Conservation (phyloP, 2,797 vertebrate genomes). For the Hyperoplus immaculatus region DNA sequence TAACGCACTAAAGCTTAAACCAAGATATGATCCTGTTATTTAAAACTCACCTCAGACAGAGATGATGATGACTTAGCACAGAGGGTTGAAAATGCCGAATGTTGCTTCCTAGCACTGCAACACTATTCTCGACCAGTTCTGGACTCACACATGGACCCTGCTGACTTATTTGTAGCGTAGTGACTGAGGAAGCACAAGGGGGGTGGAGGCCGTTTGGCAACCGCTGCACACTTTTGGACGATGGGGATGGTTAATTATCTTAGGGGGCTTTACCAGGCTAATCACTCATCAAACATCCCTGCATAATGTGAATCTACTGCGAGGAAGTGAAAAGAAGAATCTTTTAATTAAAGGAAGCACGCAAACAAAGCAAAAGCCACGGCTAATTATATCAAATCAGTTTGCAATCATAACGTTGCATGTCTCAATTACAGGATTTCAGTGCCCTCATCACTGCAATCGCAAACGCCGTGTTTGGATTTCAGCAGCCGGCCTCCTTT, state of each 20-base stretch:
- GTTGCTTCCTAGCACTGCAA: not conserved
- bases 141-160: not conserved
- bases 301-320: constrained; percentile 58
- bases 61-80: not conserved
- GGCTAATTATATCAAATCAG: constrained; percentile 81
- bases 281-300: constrained; percentile 72
- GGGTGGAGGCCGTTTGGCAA: constrained; percentile 35
- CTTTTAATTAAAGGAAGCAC: constrained; percentile 77
- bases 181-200: not conserved
- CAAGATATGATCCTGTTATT: constrained; percentile 21
- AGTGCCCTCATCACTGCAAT: constrained; percentile 66
- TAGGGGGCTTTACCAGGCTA: constrained; percentile 53
- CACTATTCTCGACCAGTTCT: not conserved
- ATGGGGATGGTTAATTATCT: constrained; percentile 69
- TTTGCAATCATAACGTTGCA: constrained; percentile 73
- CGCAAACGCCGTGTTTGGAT: constrained; percentile 51
- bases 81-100: not conserved
- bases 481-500: constrained; percentile 34
- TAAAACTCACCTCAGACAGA: not conserved
- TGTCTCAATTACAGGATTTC: constrained; percentile 81
- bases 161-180: constrained; percentile 32
- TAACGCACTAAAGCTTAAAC: constrained; percentile 2
- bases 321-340: constrained; percentile 58
- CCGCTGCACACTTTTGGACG: constrained; percentile 48
- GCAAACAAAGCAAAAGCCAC: constrained; percentile 75